These are phyloP conservation scores for Uloborus plumipes DNA, from an alignment of 2,888 invertebrate genomes.

Conservation along the genomic window DNA sequence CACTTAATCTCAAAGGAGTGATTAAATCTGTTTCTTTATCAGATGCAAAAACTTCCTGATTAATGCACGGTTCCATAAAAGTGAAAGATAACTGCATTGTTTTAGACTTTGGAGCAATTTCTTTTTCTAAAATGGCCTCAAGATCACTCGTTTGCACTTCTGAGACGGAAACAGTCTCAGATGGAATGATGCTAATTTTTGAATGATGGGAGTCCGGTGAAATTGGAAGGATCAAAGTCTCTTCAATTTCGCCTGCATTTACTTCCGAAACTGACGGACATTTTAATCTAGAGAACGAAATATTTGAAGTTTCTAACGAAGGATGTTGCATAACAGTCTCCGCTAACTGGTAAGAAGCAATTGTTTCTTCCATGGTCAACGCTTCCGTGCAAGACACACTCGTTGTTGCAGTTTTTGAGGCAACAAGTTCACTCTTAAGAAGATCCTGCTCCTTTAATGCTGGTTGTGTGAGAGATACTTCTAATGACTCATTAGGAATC, in stretches of 20 bases:
- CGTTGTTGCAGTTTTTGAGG: slow-evolving; percentile 64
- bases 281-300: slow-evolving; percentile 39
- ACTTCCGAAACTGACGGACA: slow-evolving; percentile 65
- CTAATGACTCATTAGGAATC: slow-evolving; percentile 31
- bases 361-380: slow-evolving; percentile 56
- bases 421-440: slow-evolving; percentile 67
- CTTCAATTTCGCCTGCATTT: slow-evolving; percentile 57
- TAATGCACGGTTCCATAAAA: slow-evolving; percentile 35
- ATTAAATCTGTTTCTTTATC: slow-evolving; percentile 48
- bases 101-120: slow-evolving; percentile 42
- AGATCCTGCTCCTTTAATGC: slow-evolving; percentile 56
- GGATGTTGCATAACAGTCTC: slow-evolving; percentile 28
- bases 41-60: slow-evolving; percentile 53
- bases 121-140: slow-evolving; percentile 42
- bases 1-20: neutral
- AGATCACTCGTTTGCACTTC: slow-evolving; percentile 58
- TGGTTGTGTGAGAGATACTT: slow-evolving; percentile 58
- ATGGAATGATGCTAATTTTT: slow-evolving; percentile 60
- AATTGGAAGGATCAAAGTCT: slow-evolving; percentile 62
- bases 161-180: slow-evolving; percentile 65
- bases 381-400: slow-evolving; percentile 65
- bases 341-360: slow-evolving; percentile 14
- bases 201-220: slow-evolving; percentile 67
- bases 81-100: slow-evolving; percentile 30
- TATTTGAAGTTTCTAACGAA: slow-evolving; percentile 17